phyloP scores from a whole-genome alignment of 2,888 invertebrate genomes.

The Drosophila austrosaltans region DNA sequence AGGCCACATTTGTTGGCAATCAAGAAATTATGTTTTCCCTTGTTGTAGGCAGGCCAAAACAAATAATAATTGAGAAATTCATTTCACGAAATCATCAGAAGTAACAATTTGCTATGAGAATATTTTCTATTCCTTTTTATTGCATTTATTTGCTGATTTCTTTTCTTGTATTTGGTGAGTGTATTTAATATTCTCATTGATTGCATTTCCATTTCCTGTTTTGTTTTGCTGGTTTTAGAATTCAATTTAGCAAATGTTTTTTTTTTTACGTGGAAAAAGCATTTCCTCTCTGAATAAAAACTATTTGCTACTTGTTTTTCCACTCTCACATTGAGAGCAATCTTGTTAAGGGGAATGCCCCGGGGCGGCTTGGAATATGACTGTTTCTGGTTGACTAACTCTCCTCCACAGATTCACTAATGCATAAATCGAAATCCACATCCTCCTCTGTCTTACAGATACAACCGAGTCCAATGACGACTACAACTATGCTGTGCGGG shows the following conservation, averaged over 20 bases:
- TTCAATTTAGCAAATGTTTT: constrained; percentile 5
- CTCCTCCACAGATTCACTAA: not conserved
- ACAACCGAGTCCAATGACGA: constrained; percentile 58
- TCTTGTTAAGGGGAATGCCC: not conserved
- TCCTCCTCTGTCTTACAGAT: constrained; percentile 50
- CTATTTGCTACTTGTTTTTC: not conserved
- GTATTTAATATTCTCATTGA: constrained; percentile 9
- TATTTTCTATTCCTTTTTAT: not conserved
- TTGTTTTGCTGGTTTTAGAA: not conserved
- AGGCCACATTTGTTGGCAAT: constrained; percentile 4
- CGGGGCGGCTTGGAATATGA: not conserved
- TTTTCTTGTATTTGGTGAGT: not conserved
- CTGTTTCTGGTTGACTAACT: constrained; percentile 10
- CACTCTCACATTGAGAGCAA: not conserved
- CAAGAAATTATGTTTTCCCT: constrained; percentile 1
- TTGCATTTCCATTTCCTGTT: not conserved
- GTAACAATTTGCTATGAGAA: not conserved
- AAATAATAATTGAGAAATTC: not conserved
- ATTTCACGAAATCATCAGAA: not conserved
- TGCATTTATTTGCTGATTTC: not conserved
- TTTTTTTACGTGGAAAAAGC: not conserved
- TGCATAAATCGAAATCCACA: constrained; percentile 17
- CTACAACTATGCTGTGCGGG: constrained; percentile 63
- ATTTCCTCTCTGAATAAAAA: not conserved
- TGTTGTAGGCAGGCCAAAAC: not conserved